Percentiles rank a stretch among this genome's conserved stretches.
phyloP scores from a whole-genome alignment of 1,140 invertebrate genomes.

The Pissodes strobi region DNA sequence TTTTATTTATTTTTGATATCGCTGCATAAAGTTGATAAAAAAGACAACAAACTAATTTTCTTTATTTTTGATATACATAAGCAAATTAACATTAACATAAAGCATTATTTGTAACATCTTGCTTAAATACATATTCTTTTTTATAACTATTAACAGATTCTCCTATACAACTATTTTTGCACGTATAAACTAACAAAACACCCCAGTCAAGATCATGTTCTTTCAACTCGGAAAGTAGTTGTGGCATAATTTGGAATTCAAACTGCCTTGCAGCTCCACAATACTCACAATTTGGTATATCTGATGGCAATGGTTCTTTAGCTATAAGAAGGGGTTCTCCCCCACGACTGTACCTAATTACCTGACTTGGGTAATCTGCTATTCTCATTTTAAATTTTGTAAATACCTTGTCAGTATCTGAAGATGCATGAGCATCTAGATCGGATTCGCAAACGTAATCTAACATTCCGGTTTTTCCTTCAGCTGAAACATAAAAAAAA shows the following conservation, averaged over 20 bases:
- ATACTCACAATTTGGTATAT: constrained; percentile 74
- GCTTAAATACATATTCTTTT: constrained; percentile 85
- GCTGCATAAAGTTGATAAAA: too few relatives aligned
- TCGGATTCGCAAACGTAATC: constrained; percentile 66
- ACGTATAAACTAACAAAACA: constrained; percentile 84
- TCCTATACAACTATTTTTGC: constrained; percentile 72
- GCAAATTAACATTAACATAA: too few relatives aligned
- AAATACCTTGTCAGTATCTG: constrained; percentile 75
- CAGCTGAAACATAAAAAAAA: constrained; percentile 40
- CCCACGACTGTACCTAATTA: constrained; percentile 79
- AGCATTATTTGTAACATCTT: constrained; percentile 68
- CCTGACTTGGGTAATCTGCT: constrained; percentile 70
- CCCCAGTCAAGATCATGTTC: constrained; percentile 88
- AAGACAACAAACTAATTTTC: too few relatives aligned
- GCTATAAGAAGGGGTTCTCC: constrained; percentile 84
- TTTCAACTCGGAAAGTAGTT: constrained; percentile 76
- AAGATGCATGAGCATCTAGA: constrained; percentile 62
- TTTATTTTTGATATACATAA: too few relatives aligned
- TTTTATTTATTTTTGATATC: too few relatives aligned
- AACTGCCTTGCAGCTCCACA: too few relatives aligned
- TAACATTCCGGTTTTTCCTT: constrained; percentile 68
- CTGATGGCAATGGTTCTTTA: constrained; percentile 55
- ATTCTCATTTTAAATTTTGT: constrained; percentile 69
- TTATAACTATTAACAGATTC: constrained; percentile 64
- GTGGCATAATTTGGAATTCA: constrained; percentile 95